Evolutionary conservation across 2,888 invertebrate genomes (phyloP).

Genomic region (Ichneumon xanthorius): DNA sequence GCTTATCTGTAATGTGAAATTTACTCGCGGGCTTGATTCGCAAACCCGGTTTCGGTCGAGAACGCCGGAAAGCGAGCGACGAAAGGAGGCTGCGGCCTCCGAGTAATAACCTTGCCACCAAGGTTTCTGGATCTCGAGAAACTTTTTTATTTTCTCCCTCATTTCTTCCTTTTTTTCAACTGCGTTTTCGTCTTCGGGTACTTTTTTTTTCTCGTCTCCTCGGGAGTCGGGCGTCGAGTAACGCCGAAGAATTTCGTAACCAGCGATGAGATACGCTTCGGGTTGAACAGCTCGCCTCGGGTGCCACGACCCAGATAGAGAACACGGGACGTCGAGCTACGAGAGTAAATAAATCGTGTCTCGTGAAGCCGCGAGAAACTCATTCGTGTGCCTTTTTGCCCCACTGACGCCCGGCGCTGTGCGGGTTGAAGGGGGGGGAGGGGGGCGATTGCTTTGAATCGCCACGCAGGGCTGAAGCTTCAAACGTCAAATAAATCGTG

Average conservation of each 20-base stretch:
- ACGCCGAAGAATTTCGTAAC: slow-evolving; percentile 59
- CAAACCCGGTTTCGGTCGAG: not conserved
- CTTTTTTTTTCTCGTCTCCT: slow-evolving; percentile 13
- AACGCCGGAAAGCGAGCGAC: not conserved
- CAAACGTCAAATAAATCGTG: slow-evolving; percentile 41
- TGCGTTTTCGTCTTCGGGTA: not conserved
- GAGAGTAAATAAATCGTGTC: slow-evolving; percentile 58
- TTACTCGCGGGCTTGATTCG: not conserved
- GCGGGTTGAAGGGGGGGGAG: not conserved
- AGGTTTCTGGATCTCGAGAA: slow-evolving; percentile 37
- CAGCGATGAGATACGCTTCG: slow-evolving; percentile 6
- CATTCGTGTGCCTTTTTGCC: slow-evolving; percentile 6
- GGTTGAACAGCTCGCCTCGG: slow-evolving; percentile 29
- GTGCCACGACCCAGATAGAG: slow-evolving; percentile 56
- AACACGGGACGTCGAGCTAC: slow-evolving; percentile 27
- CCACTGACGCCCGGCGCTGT: not conserved
- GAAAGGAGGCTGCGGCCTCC: slow-evolving; percentile 13
- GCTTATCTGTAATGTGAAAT: slow-evolving; percentile 22
- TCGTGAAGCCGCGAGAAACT: slow-evolving; percentile 31
- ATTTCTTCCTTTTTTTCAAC: slow-evolving; percentile 8
- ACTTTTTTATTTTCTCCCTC: slow-evolving; percentile 10
- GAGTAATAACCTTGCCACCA: slow-evolving; percentile 49
- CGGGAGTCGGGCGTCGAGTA: slow-evolving; percentile 5
- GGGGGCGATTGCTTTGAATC: slow-evolving; percentile 18
- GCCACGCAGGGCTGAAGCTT: slow-evolving; percentile 23